Conservation (phyloP, 2,113 vertebrate genomes). For the Pyrgilauda ruficollis region DNA sequence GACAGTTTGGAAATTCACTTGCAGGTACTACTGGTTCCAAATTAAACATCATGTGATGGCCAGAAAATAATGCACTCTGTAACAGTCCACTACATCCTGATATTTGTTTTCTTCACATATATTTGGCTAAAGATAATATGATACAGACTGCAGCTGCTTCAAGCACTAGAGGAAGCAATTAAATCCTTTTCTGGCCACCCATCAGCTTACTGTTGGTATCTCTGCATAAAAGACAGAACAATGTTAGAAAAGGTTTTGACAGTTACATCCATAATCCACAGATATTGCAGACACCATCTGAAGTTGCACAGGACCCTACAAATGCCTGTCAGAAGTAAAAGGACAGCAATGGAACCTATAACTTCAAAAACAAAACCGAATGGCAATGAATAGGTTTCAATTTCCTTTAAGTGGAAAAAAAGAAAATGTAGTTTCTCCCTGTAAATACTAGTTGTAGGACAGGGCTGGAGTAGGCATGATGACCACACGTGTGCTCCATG, state of each 20-base stretch:
- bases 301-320: neutral
- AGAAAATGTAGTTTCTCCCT: neutral
- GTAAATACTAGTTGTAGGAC: neutral
- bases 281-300: neutral
- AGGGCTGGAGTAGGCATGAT: neutral
- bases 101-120: neutral
- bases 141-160: neutral
- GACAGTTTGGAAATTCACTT: neutral
- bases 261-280: neutral
- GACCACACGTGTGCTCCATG: too few relatives aligned
- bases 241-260: neutral
- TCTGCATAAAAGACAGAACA: neutral
- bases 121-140: neutral
- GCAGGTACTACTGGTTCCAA: neutral
- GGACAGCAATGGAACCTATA: neutral
- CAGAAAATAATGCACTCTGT: neutral
- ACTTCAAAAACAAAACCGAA: neutral
- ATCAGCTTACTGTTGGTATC: neutral
- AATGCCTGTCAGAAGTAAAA: neutral
- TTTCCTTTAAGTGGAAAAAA: neutral
- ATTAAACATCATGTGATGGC: neutral
- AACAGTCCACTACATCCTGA: neutral
- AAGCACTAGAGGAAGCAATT: constrained; percentile 2
- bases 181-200: neutral
- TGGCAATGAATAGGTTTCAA: neutral